A percentile compares a stretch with the other conserved stretches of the same genome.
These are phyloP conservation scores for Catocala sponsa DNA, from an alignment of 2,888 invertebrate genomes.

Conservation along the genomic window DNA sequence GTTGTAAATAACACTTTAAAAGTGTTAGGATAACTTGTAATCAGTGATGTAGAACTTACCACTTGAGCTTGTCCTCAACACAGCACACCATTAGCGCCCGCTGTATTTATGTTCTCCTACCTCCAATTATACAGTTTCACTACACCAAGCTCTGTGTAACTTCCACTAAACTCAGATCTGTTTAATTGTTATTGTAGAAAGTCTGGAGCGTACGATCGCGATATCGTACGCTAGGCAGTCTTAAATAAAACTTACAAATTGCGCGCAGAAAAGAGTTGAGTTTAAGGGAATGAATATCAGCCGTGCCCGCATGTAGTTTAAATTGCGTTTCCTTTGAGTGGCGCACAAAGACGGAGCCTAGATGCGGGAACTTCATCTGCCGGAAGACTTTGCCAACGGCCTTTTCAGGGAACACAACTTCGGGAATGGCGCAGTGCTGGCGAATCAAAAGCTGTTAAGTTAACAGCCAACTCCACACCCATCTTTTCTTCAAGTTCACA, in stretches of 20 bases:
- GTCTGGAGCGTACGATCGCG: constrained; percentile 18
- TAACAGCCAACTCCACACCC: constrained; percentile 40
- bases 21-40: constrained; percentile 14
- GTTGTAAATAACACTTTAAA: not conserved
- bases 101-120: constrained; percentile 51
- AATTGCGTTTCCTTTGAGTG: constrained; percentile 81
- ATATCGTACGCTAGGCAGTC: constrained; percentile 36
- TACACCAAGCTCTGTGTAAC: constrained; percentile 58
- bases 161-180: constrained; percentile 62
- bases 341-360: constrained; percentile 68
- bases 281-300: constrained; percentile 72
- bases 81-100: constrained; percentile 47
- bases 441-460: constrained; percentile 63
- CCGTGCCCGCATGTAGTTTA: constrained; percentile 79
- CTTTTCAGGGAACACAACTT: constrained; percentile 67
- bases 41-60: constrained; percentile 44
- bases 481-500: constrained; percentile 44
- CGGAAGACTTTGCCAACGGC: constrained; percentile 63
- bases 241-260: constrained; percentile 60
- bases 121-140: constrained; percentile 71
- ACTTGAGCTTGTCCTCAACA: constrained; percentile 54
- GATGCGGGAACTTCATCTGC: constrained; percentile 69
- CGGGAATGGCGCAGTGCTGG: constrained; percentile 54
- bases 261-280: constrained; percentile 59
- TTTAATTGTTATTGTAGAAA: constrained; percentile 59